Evolutionary conservation across 2,888 invertebrate species (phyloP).

Genomic region (Mythimna albipuncta): DNA sequence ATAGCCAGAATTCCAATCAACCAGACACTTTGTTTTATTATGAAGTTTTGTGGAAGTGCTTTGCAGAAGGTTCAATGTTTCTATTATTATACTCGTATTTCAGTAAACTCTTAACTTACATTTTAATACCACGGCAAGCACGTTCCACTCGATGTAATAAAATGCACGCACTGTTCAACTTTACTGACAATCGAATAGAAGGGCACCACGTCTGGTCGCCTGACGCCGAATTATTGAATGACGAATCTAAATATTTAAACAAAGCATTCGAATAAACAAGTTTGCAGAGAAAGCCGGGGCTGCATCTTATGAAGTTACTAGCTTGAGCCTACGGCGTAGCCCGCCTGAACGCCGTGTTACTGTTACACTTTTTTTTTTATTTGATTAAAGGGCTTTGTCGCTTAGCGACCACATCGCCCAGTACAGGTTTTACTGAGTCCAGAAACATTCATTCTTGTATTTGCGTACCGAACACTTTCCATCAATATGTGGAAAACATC

Average conservation of each 20-base stretch:
- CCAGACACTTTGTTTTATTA: no score
- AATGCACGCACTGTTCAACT: slow-evolving; percentile 15
- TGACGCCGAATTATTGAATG: slow-evolving; percentile 13
- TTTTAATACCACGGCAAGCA: slow-evolving; percentile 2
- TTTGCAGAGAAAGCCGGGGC: neutral
- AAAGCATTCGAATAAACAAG: neutral
- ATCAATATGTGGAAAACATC: no score
- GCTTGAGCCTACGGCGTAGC: neutral
- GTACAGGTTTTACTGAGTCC: no score
- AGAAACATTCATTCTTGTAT: no score
- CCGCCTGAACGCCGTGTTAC: neutral
- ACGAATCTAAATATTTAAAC: neutral
- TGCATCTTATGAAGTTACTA: neutral
- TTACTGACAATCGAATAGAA: slow-evolving; percentile 18
- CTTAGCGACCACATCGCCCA: no score
- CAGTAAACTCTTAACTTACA: slow-evolving; percentile 18
- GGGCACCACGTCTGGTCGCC: neutral
- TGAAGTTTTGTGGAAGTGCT: no score
- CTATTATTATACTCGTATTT: neutral
- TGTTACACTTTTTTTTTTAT: no score
- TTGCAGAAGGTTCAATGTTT: neutral
- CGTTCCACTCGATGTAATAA: slow-evolving; percentile 19
- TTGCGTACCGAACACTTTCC: no score
- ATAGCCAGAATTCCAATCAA: no score
- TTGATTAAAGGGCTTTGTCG: no score